phyloP scores from a whole-genome alignment of 2,113 vertebrate species.

The Acrocephalus arundinaceus region DNA sequence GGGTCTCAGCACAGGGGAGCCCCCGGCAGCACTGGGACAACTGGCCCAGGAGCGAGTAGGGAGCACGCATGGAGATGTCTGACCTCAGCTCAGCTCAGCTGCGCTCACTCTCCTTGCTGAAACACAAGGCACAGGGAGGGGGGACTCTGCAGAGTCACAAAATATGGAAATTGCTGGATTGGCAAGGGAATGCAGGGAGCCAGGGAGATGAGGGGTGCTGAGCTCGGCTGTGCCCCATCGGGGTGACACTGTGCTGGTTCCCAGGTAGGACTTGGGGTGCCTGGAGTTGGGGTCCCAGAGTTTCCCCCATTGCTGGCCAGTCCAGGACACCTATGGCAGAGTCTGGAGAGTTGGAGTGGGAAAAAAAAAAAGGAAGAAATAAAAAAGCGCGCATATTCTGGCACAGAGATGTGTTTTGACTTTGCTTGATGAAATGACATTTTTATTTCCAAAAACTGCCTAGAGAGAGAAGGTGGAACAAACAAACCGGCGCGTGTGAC shows the following conservation, averaged over 20 bases:
- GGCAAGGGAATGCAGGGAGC: background rate
- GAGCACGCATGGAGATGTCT: accelerated
- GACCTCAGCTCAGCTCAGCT: background rate
- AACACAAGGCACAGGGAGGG: background rate
- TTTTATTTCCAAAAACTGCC: constrained; percentile 52
- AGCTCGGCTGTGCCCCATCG: accelerated
- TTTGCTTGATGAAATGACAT: constrained; percentile 44
- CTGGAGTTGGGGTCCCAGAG: background rate
- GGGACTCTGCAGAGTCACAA: background rate
- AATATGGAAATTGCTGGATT: background rate
- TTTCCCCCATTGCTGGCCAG: background rate
- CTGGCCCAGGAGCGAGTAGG: accelerated
- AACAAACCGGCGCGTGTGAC: constrained; percentile 7
- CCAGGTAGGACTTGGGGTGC: background rate
- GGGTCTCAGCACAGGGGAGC: background rate
- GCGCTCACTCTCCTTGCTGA: background rate
- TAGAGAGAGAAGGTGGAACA: constrained; percentile 48
- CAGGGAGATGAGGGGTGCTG: background rate
- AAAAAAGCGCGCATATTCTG: background rate
- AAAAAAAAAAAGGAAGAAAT: background rate
- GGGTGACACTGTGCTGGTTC: background rate
- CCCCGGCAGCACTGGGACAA: accelerated
- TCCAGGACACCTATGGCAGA: background rate
- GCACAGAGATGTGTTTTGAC: constrained; percentile 38
- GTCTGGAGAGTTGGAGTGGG: background rate